Conservation (phyloP, 2,797 vertebrate genomes). For the Anguilla megastoma region DNA sequence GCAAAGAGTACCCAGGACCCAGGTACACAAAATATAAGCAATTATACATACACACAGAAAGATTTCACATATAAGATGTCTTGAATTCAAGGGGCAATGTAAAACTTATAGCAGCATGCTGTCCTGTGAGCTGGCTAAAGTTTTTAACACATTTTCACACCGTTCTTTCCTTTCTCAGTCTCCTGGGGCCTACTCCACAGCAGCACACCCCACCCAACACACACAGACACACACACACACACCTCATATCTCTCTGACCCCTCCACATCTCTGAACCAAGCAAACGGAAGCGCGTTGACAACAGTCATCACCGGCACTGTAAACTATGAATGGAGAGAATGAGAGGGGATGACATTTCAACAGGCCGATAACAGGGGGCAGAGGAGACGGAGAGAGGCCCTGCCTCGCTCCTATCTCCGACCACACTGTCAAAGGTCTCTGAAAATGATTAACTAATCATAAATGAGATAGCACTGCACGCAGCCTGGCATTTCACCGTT, state of each 20-base stretch:
- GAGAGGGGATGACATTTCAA: slow-evolving; percentile 30
- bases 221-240: not conserved
- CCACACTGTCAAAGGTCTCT: slow-evolving; percentile 1
- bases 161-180: not conserved
- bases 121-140: not conserved
- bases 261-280: not conserved
- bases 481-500: slow-evolving; percentile 18
- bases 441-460: slow-evolving; percentile 13
- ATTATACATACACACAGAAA: not conserved
- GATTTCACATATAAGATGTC: no score
- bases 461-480: not conserved
- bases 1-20: not conserved
- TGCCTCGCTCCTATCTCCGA: slow-evolving; percentile 15
- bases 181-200: not conserved
- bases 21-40: not conserved
- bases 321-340: not conserved
- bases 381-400: not conserved
- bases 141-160: not conserved
- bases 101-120: not conserved
- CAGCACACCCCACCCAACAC: not conserved
- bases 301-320: no score
- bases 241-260: slow-evolving; percentile 6
- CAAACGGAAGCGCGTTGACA: not conserved
- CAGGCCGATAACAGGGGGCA: slow-evolving; percentile 19
- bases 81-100: not conserved